Percentiles rank a stretch among this genome's conserved stretches.
These are phyloP conservation scores for Felis catus DNA, from an alignment of 2,113 vertebrate species.

Conservation along the genomic window F.catus_Fca126_mat1.0 CM031412.1:100691001-100691500, in stretches of 20 bases:
- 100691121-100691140: background rate
- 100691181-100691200: constrained; percentile 57
- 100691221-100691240: constrained; percentile 88
- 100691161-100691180: background rate
- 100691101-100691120: background rate
- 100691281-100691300: constrained; percentile 85
- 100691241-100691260: constrained; percentile 80
- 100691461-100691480: background rate
- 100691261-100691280: constrained; percentile 82
- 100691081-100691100: background rate
- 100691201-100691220: constrained; percentile 83
- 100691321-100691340: constrained; percentile 78
- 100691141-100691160: background rate
- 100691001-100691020: background rate
- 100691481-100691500: background rate
- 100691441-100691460: constrained; percentile 40
- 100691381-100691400: constrained; percentile 60
- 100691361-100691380: constrained; percentile 59
- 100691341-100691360: constrained; percentile 78
- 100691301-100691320: constrained; percentile 74
- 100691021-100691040: background rate
- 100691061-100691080: background rate
- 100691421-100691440: constrained; percentile 79
- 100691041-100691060: background rate
- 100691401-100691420: constrained; percentile 82